Percentiles rank a stretch among this genome's conserved stretches.
These are phyloP conservation scores for Vannuccia rotundouncinata DNA, from an alignment of 2,888 invertebrate species.

Conservation along the genomic window DNA sequence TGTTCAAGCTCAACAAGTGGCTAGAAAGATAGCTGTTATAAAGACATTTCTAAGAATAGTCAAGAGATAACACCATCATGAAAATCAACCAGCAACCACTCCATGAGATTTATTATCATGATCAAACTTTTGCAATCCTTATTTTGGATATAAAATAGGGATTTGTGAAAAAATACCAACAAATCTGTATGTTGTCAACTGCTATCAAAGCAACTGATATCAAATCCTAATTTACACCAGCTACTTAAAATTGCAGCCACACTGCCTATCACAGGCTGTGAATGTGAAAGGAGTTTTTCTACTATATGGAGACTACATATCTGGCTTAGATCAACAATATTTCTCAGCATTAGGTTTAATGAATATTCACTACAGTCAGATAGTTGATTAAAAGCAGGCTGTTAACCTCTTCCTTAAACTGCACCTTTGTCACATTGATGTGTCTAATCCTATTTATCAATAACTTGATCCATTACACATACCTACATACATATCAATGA, in stretches of 20 bases:
- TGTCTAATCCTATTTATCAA: slow-evolving; percentile 41
- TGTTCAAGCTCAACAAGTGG: slow-evolving; percentile 29
- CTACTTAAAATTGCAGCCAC: slow-evolving; percentile 9
- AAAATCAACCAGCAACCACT: not conserved
- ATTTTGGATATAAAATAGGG: not conserved
- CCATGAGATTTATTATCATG: not conserved
- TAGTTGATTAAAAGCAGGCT: not conserved
- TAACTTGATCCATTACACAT: no score
- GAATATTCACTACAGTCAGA: slow-evolving; percentile 34
- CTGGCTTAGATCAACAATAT: slow-evolving; percentile 18
- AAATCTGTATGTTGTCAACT: not conserved
- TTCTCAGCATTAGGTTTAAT: slow-evolving; percentile 28
- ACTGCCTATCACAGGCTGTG: slow-evolving; percentile 21
- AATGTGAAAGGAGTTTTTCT: slow-evolving; percentile 20
- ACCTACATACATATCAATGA: no score
- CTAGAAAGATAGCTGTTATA: slow-evolving; percentile 13
- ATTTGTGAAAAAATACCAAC: not conserved
- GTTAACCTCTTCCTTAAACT: slow-evolving; percentile 6
- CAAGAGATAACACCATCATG: not conserved
- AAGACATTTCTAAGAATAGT: not conserved
- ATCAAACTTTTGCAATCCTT: not conserved
- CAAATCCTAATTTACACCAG: slow-evolving; percentile 20
- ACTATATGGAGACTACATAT: slow-evolving; percentile 6
- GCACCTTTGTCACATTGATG: slow-evolving; percentile 45
- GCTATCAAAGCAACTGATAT: slow-evolving; percentile 33